These are phyloP conservation scores for Porites cylindrica DNA, from an alignment of 92 coral and sea anemone species.

Conservation along the genomic window DNA sequence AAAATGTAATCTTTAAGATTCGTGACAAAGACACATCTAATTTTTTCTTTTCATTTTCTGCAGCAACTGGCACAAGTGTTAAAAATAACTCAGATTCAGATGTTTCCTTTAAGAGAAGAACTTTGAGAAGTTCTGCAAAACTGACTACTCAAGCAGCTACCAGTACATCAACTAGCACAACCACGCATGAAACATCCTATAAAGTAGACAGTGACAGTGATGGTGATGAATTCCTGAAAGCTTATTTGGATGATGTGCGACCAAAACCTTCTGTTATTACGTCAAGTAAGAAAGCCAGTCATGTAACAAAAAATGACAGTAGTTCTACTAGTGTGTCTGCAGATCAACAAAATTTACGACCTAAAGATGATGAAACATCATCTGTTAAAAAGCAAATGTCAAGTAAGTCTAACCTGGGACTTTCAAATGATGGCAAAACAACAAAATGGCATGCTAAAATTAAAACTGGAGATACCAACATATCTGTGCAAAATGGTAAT, in stretches of 20 bases:
- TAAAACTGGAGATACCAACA: background rate
- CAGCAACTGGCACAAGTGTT: constrained; percentile 1
- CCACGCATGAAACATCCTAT: constrained; percentile 2
- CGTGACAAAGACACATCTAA: too few species aligned
- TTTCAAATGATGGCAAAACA: background rate
- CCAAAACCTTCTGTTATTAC: background rate
- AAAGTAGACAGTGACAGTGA: constrained; percentile 49
- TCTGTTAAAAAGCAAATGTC: background rate
- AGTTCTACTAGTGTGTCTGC: background rate
- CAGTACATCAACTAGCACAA: background rate
- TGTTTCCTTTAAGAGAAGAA: constrained; percentile 3
- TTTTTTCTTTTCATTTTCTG: background rate
- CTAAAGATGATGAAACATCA: too few species aligned
- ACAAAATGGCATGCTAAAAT: background rate
- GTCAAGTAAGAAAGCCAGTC: background rate
- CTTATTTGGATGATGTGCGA: constrained; percentile 14
- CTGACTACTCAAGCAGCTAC: background rate
- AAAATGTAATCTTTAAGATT: too few species aligned
- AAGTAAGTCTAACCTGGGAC: background rate
- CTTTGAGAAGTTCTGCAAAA: constrained; percentile 13
- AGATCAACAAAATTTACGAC: background rate
- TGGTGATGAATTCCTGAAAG: background rate
- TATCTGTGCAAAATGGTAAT: background rate
- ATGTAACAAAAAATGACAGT: background rate
- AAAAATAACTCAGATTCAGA: background rate